Base-by-base conservation (phyloP, 1,140 invertebrate species). In the Anastatus disparis region DNA sequence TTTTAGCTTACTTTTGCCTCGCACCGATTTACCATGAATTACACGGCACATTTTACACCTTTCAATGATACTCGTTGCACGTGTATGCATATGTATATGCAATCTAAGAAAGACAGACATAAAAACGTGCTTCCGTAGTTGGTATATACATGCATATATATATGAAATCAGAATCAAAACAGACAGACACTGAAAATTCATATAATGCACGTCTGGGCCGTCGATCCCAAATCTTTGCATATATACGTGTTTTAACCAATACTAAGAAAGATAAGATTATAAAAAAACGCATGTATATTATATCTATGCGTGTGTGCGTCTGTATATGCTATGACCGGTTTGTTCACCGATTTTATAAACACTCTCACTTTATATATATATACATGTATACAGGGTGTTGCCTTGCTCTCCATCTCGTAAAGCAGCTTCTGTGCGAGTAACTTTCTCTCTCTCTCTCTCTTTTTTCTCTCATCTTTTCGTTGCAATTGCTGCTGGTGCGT, bases 121-220 rank as follows among this genome's bases (percentile, higher is more conserved):
- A 35, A 3, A 40, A 0, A 17, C 17, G 26, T 17, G 71, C 56
- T 67, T 62, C 64, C 58, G 71, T 50, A 40, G 40, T 24, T 27
- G 46, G 31, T n/a, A n/a, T n/a, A n/a, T n/a, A n/a, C n/a, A n/a
- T n/a, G n/a, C n/a, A n/a, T n/a, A n/a, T n/a, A n/a, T n/a, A n/a
- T n/a, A n/a, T n/a, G n/a, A 20, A 56, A 29, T 53, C 26, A 66
- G 62, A 64, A 64, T 40, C 67, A 70, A 73, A 70, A 70, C 63
- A 69, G 35, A 46, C 9, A 40, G 48, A n/a, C n/a, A n/a, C n/a
- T n/a, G n/a, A n/a, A n/a, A 24, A 55, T 42, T 55, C 50, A 17
- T 50, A 63, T 69, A 42, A 58, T 64, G 71, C 65, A 69, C n/a
- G 58, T 62, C 59, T 68, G 64, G n/a, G 65, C 58, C 61, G 61